A percentile compares a stretch with the other conserved stretches of the same genome.
Evolutionary conservation across 2,113 vertebrate species (phyloP).

Genomic region (Hyperoodon ampullatus): DNA sequence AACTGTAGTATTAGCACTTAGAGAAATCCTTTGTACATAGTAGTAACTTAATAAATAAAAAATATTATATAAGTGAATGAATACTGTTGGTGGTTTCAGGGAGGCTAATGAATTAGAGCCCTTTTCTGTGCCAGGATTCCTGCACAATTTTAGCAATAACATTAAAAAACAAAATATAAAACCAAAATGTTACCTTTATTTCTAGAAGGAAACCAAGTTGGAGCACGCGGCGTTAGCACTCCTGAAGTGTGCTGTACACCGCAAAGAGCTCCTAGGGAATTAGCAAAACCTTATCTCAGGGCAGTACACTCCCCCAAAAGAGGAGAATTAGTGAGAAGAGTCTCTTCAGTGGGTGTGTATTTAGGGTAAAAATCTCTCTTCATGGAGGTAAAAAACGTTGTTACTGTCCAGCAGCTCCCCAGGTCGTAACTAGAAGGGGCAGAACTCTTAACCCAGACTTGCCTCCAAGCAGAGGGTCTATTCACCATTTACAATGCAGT

Average conservation of each 20-base stretch:
- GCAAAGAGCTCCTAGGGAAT: neutral
- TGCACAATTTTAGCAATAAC: neutral
- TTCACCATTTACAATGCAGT: neutral
- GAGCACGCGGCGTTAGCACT: neutral
- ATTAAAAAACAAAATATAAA: neutral
- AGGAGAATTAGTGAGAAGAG: neutral
- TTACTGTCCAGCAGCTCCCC: neutral
- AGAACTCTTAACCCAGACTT: neutral
- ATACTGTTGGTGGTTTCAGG: neutral
- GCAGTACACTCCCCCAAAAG: neutral
- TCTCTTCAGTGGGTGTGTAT: neutral
- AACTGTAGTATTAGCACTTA: neutral
- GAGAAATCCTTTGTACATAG: neutral
- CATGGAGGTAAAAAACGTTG: neutral
- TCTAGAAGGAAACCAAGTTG: neutral
- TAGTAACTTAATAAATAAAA: neutral
- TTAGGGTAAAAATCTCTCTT: neutral
- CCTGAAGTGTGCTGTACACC: neutral
- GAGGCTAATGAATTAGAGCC: neutral
- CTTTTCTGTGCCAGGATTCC: neutral
- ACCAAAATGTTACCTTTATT: neutral
- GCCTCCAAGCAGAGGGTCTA: neutral
- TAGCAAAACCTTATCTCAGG: neutral
- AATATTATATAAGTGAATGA: neutral
- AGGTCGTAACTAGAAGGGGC: neutral